phyloP scores from a whole-genome alignment of 2,888 invertebrate genomes.

The Encarsia formosa region DNA sequence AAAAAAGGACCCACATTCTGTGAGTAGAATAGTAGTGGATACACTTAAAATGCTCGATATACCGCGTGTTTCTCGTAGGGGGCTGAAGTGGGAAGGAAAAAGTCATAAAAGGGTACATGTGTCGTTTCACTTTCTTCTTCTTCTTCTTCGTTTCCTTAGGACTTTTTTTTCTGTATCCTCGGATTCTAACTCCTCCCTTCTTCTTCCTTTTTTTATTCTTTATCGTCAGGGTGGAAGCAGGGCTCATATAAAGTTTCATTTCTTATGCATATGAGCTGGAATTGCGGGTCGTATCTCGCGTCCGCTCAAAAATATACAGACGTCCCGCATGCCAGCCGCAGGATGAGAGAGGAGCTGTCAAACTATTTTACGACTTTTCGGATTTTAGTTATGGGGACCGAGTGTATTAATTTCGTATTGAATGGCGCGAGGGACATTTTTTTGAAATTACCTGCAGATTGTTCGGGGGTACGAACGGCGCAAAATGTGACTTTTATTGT shows the following conservation, averaged over 20 bases:
- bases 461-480: too few relatives aligned
- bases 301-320: too few relatives aligned
- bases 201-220: constrained; percentile 3
- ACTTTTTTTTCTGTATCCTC: neutral
- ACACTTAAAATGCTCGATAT: too few relatives aligned
- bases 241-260: constrained; percentile 11
- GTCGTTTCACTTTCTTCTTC: neutral
- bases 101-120: constrained; percentile 18
- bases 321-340: too few relatives aligned
- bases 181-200: constrained; percentile 1
- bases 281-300: neutral
- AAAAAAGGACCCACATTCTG: neutral
- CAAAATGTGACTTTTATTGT: too few relatives aligned
- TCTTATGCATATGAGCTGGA: constrained; percentile 1
- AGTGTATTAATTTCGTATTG: neutral
- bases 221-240: neutral
- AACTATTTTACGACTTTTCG: constrained; percentile 5
- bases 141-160: neutral
- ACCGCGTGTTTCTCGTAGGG: too few relatives aligned
- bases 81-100: constrained; percentile 14
- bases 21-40: too few relatives aligned
- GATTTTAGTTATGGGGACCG: constrained; percentile 1
- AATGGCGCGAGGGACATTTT: too few relatives aligned
- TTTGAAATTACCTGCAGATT: too few relatives aligned
- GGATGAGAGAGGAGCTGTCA: too few relatives aligned